Evolutionary conservation across 2,888 invertebrate species (phyloP).

Genomic region (Hedya salicella): DNA sequence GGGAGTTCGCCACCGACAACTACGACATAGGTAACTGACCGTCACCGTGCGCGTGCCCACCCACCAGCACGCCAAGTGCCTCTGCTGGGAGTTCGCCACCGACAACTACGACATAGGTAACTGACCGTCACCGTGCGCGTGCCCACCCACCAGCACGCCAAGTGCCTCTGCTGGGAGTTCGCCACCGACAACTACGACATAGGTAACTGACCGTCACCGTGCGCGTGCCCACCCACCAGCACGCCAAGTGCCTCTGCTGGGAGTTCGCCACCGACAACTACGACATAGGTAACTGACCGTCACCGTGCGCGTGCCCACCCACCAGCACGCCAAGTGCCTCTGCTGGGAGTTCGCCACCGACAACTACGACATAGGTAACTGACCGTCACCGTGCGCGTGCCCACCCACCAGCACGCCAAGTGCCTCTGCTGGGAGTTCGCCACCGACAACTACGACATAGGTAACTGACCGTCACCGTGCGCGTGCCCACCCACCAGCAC

Average conservation of each 20-base stretch:
- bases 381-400: conserved; percentile 41
- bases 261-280: conserved; percentile 1
- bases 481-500: conserved; percentile 98
- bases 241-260: background rate
- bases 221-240: background rate
- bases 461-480: conserved; percentile 93
- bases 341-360: too few species aligned
- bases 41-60: background rate
- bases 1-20: conserved; percentile 99
- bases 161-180: background rate
- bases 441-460: conserved; percentile 76
- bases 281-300: conserved; percentile 89
- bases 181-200: conserved; percentile 78
- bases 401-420: too few species aligned
- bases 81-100: conserved; percentile 1
- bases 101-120: conserved; percentile 89
- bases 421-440: too few species aligned
- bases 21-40: conserved; percentile 92
- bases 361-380: too few species aligned
- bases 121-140: background rate
- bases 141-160: background rate
- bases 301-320: too few species aligned
- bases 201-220: conserved; percentile 84
- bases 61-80: background rate
- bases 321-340: too few species aligned